phyloP scores from a whole-genome alignment of 2,113 vertebrate genomes.

The Chinchilla lanigera region DNA sequence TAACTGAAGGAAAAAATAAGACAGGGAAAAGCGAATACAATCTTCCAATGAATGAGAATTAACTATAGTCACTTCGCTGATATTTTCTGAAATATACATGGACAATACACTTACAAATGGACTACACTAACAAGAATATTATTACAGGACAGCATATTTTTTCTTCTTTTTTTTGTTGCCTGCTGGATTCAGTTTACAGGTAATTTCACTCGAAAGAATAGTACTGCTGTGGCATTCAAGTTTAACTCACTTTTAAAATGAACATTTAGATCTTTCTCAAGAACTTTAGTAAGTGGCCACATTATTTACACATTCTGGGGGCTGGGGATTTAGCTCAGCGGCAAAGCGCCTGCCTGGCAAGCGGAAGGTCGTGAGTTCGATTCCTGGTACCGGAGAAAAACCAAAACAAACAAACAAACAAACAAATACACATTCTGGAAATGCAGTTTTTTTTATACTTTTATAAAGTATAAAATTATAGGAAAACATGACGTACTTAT shows the following conservation, averaged over 20 bases:
- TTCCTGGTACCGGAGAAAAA: no score
- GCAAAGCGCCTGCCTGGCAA: no score
- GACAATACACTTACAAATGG: background rate
- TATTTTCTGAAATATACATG: background rate
- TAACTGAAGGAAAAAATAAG: background rate
- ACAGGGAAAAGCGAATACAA: background rate
- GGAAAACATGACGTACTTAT: slow-evolving; percentile 58
- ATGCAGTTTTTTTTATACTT: slow-evolving; percentile 24
- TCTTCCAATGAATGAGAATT: background rate
- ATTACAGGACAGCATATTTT: background rate
- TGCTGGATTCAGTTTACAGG: background rate
- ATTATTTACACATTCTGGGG: no score
- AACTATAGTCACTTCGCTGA: background rate
- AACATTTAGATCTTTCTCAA: background rate
- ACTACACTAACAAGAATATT: background rate
- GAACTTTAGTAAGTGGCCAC: background rate
- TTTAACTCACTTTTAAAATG: background rate
- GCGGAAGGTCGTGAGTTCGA: no score
- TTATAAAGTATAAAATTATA: background rate
- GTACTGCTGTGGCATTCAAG: background rate
- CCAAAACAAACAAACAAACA: no score
- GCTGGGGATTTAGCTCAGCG: no score
- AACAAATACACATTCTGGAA: no score
- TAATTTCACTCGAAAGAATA: background rate
- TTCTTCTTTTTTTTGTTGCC: background rate